phyloP scores from a whole-genome alignment of 2,797 vertebrate species.

The Pachyuromys duprasi region DNA sequence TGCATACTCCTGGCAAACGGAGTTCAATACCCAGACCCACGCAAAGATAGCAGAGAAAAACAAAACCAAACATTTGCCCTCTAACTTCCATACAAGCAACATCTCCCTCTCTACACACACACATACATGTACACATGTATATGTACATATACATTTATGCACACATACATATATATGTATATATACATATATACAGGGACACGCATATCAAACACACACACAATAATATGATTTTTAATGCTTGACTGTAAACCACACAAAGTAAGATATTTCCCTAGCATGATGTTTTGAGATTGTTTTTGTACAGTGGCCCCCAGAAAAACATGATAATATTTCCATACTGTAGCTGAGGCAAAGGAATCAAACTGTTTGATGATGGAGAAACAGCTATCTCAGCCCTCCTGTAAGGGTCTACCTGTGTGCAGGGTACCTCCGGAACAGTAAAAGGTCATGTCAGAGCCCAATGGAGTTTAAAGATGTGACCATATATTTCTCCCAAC shows the following conservation, averaged over 20 bases:
- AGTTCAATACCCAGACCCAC: neutral
- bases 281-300: neutral
- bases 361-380: neutral
- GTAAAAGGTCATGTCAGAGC: neutral
- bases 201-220: neutral
- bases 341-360: neutral
- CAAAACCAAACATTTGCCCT: neutral
- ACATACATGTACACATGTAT: neutral
- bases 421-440: neutral
- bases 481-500: conserved; percentile 54
- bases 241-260: conserved; percentile 3
- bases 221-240: neutral
- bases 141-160: neutral
- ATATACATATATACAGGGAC: neutral
- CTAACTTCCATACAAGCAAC: neutral
- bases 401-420: too few species aligned
- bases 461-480: conserved; percentile 58
- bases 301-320: neutral
- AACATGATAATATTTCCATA: neutral
- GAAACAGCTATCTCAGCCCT: neutral
- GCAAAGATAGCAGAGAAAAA: neutral
- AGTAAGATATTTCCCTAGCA: conserved; percentile 4
- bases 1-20: neutral
- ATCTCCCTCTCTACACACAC: neutral
- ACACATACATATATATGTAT: neutral